These are phyloP conservation scores for Centropus bengalensis DNA, from an alignment of 2,113 vertebrate genomes.

Conservation along the genomic window DNA sequence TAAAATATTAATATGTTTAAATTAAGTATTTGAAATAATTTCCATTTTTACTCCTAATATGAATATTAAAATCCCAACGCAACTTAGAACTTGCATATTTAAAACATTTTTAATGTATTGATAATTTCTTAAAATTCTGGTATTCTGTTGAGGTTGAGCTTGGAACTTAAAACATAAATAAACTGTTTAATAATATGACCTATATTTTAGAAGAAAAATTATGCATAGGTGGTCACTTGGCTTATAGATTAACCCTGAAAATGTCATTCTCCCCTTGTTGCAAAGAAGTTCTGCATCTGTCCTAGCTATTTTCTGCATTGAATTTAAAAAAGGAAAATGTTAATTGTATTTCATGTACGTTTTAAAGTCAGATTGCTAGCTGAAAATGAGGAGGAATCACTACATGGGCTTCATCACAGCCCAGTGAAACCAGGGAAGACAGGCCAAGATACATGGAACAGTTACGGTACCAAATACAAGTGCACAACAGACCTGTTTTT, in stretches of 20 bases:
- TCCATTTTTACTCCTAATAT: conserved; percentile 22
- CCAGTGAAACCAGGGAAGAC: background rate
- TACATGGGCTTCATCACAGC: background rate
- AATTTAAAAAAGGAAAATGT: background rate
- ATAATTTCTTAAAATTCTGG: background rate
- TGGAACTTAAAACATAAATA: background rate
- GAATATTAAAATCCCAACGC: conserved; percentile 32
- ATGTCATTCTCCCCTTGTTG: background rate
- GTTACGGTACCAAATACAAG: background rate
- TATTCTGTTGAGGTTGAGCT: background rate
- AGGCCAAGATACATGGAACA: background rate
- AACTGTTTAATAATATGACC: background rate
- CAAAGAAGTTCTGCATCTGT: background rate
- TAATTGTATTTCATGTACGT: background rate
- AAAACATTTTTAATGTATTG: background rate
- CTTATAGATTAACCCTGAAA: background rate
- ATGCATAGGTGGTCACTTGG: background rate
- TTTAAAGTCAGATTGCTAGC: background rate
- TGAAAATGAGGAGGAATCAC: background rate
- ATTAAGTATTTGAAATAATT: conserved; percentile 52
- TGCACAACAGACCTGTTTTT: background rate
- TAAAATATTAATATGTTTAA: conserved; percentile 64
- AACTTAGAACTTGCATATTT: conserved; percentile 7
- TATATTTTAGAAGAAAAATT: background rate
- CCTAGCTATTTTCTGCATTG: background rate